Conservation (phyloP, 2,113 vertebrate species). For the Hymenochirus boettgeri region DNA sequence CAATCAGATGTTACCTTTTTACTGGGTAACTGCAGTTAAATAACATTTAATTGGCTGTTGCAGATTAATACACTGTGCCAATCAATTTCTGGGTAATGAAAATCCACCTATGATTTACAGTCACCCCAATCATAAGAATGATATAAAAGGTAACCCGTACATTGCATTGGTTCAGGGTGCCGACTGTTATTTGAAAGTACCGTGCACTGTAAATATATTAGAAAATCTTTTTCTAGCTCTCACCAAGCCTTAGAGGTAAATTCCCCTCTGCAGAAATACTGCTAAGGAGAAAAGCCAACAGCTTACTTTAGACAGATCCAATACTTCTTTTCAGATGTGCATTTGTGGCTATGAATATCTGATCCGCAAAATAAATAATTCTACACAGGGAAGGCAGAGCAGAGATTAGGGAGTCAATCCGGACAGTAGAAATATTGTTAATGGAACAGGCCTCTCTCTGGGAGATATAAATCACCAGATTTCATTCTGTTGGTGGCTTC, state of each 20-base stretch:
- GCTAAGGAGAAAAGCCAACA: background rate
- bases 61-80: no score
- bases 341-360: conserved; percentile 17
- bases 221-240: no score
- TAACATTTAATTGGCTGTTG: no score
- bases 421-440: conserved; percentile 28
- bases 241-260: background rate
- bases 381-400: conserved; percentile 19
- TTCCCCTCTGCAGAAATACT: background rate
- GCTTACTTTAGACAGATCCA: background rate
- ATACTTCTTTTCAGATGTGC: background rate
- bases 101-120: no score
- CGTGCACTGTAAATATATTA: no score
- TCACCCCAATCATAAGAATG: no score
- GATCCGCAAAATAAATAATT: conserved; percentile 23
- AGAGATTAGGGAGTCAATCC: conserved; percentile 3
- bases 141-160: no score
- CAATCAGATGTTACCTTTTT: no score
- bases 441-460: background rate
- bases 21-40: no score
- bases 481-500: conserved; percentile 9
- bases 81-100: no score
- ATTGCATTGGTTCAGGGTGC: no score
- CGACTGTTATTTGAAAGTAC: no score
- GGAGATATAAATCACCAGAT: conserved; percentile 23